Conservation (phyloP, 2,797 vertebrate species). For the Sitta carolinensis region DNA sequence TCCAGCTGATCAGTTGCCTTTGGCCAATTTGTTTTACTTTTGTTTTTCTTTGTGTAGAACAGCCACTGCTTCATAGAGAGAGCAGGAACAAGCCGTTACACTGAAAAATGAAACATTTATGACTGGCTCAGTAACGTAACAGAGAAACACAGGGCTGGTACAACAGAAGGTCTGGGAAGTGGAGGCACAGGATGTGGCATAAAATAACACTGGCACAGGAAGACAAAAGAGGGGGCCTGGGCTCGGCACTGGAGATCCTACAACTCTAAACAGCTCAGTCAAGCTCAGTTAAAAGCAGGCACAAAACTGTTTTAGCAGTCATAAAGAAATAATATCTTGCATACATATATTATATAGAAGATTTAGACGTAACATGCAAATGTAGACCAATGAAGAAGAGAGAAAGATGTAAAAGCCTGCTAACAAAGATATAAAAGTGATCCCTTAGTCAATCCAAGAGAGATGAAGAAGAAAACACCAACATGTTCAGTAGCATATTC, state of each 20-base stretch:
- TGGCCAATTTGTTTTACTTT: background rate
- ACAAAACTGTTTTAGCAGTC: background rate
- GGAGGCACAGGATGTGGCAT: background rate
- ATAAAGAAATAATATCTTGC: background rate
- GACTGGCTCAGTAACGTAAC: rapidly evolving
- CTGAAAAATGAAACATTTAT: background rate
- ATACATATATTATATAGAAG: background rate
- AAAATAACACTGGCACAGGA: background rate
- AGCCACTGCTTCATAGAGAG: background rate
- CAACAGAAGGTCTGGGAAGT: background rate
- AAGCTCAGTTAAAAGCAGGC: background rate
- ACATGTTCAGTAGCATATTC: background rate
- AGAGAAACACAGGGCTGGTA: background rate
- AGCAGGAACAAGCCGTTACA: background rate
- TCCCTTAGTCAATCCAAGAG: background rate
- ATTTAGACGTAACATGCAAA: background rate
- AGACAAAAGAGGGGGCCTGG: background rate
- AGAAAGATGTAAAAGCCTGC: background rate
- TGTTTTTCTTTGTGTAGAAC: background rate
- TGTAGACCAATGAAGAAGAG: background rate
- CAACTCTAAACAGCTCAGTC: background rate
- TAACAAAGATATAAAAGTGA: background rate
- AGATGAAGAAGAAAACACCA: background rate
- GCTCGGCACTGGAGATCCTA: background rate
- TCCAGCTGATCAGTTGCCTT: background rate